These are phyloP conservation scores for Amphiprion ocellaris DNA, from an alignment of 2,113 vertebrate genomes.

Conservation along the genomic window DNA sequence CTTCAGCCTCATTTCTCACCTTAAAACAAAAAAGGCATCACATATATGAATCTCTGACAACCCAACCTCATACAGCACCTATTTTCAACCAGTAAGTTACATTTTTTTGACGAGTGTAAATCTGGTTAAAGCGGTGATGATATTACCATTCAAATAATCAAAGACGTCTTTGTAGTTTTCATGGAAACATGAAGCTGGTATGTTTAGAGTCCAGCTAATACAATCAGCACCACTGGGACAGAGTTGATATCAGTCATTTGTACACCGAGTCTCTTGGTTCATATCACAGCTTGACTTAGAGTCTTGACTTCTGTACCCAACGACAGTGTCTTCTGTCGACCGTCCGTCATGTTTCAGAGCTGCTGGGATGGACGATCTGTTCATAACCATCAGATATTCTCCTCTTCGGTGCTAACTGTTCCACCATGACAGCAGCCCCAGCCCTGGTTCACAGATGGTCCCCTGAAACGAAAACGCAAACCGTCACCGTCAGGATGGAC, in stretches of 20 bases:
- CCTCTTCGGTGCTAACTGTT: constrained; percentile 73
- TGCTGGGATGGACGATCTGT: not conserved
- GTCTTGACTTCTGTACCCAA: not conserved
- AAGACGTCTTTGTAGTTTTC: not conserved
- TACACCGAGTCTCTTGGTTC: not conserved
- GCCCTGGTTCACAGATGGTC: constrained; percentile 84
- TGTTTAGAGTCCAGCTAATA: constrained; percentile 3
- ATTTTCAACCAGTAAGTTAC: too few species aligned
- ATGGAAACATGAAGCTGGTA: constrained; percentile 3
- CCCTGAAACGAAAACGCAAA: constrained; percentile 69
- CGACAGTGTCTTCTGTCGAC: not conserved
- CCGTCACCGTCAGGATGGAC: not conserved
- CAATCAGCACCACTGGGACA: not conserved
- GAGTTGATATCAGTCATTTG: not conserved
- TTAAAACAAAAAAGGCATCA: too few species aligned
- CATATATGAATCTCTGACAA: too few species aligned
- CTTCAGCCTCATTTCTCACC: too few species aligned
- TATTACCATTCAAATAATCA: too few species aligned
- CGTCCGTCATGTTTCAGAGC: not conserved
- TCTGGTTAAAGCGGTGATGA: too few species aligned
- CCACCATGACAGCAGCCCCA: constrained; percentile 87
- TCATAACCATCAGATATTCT: not conserved
- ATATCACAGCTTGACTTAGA: not conserved
- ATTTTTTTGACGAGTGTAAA: too few species aligned
- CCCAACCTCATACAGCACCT: too few species aligned